These are phyloP conservation scores for Agelas oroides DNA, from an alignment of 37 sponge, comb jelly and placozoan species.

Conservation along the genomic window DNA sequence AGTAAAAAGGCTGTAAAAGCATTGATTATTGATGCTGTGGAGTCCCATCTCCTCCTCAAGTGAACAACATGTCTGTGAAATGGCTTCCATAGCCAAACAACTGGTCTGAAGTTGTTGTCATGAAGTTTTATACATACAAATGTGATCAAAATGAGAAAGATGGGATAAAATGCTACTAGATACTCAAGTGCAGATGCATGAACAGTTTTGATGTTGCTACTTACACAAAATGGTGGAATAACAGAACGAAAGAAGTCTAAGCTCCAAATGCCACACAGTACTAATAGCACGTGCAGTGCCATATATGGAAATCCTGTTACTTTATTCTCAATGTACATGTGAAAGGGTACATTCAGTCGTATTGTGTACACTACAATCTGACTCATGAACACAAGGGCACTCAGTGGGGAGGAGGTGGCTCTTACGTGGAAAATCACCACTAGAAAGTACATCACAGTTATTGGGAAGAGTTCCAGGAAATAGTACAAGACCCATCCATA, in stretches of 20 bases:
- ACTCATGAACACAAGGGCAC: constrained; percentile 5
- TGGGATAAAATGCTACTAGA: constrained; percentile 42
- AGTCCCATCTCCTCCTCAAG: constrained; percentile 15
- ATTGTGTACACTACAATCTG: constrained; percentile 12
- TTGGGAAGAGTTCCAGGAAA: constrained; percentile 2
- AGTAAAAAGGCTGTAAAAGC: constrained; percentile 14
- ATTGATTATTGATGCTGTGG: constrained; percentile 9
- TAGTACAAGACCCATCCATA: constrained; percentile 22
- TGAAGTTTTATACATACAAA: constrained; percentile 8
- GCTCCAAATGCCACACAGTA: constrained; percentile 49
- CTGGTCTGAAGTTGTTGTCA: constrained; percentile 4
- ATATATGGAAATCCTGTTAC: too few species aligned
- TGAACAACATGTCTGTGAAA: constrained; percentile 11
- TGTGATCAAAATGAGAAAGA: constrained; percentile 3
- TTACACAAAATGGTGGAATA: constrained; percentile 44
- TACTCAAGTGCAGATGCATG: constrained; percentile 26
- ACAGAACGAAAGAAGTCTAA: constrained; percentile 55
- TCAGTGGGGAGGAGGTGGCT: not conserved
- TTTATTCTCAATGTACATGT: too few species aligned
- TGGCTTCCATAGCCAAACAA: constrained; percentile 29
- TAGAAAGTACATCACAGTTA: not conserved
- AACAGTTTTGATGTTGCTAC: constrained; percentile 29
- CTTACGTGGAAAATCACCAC: constrained; percentile 10
- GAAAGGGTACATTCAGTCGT: too few species aligned
- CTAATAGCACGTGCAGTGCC: not conserved